Conservation (phyloP, 1,140 invertebrate genomes). For the Samia ricini region DNA sequence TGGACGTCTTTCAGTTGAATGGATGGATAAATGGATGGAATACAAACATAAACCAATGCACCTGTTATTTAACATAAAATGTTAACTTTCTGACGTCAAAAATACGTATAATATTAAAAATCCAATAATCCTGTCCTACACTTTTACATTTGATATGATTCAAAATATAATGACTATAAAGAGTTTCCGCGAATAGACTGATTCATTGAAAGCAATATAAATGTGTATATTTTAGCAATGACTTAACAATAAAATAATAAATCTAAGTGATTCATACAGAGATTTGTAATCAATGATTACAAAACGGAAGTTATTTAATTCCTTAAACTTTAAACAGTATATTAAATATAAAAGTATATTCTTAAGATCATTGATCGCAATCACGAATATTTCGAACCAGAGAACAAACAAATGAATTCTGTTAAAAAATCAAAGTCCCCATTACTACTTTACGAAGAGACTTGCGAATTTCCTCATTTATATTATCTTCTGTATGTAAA, state of each 20-base stretch:
- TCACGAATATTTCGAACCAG: neutral
- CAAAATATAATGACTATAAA: neutral
- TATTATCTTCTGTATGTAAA: no score
- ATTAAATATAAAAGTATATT: neutral
- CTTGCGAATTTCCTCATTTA: no score
- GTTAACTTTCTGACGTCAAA: no score
- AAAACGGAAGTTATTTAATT: constrained; percentile 22
- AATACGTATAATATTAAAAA: no score
- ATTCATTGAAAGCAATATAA: neutral
- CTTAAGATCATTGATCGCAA: neutral
- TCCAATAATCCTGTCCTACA: no score
- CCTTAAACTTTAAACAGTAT: neutral
- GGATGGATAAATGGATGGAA: no score
- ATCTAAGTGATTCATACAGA: constrained; percentile 18
- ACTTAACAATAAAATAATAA: constrained; percentile 6
- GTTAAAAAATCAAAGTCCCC: no score
- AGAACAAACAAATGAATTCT: no score
- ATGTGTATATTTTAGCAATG: neutral
- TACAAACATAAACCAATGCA: no score
- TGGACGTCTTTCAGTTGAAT: no score
- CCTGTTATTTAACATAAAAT: no score
- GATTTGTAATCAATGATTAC: constrained; percentile 19
- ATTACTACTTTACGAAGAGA: no score
- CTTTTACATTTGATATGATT: neutral
- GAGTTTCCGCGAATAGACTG: neutral